Conservation (phyloP, 2,888 invertebrate species). For the Megastigmus dorsalis region DNA sequence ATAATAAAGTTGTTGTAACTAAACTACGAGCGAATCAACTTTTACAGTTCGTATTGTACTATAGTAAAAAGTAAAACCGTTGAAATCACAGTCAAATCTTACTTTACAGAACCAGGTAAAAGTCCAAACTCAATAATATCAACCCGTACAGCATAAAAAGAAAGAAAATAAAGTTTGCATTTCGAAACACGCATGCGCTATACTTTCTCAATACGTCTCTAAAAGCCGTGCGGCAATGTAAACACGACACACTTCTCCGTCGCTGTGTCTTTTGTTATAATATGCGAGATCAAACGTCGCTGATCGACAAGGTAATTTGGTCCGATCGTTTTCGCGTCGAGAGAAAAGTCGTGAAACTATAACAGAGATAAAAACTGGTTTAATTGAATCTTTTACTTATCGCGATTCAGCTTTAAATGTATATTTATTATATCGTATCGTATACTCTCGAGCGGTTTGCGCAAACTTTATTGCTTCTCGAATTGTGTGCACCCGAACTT, state of each 20-base stretch:
- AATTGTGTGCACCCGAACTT: too few relatives aligned
- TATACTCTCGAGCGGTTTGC: neutral
- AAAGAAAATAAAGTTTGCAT: neutral
- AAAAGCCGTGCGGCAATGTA: too few relatives aligned
- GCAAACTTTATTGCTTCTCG: neutral
- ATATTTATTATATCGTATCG: too few relatives aligned
- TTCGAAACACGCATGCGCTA: neutral
- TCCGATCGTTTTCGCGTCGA: neutral
- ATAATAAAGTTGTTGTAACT: too few relatives aligned
- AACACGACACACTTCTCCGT: neutral
- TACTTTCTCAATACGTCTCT: neutral
- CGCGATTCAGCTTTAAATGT: too few relatives aligned
- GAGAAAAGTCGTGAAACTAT: neutral
- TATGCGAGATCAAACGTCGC: neutral
- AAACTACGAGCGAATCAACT: too few relatives aligned
- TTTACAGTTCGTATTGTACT: too few relatives aligned
- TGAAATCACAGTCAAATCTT: too few relatives aligned
- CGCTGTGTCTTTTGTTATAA: neutral
- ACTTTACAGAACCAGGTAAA: too few relatives aligned
- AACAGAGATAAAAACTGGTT: neutral
- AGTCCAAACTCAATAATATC: too few relatives aligned
- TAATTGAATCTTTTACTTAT: constrained; percentile 16
- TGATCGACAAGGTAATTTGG: neutral
- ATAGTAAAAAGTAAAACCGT: too few relatives aligned
- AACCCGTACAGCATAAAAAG: neutral